Evolutionary conservation across 2,113 vertebrate species (phyloP), one percentile per base, ranked within the genome.

Genomic region (Lichenostomus cassidix): DNA sequence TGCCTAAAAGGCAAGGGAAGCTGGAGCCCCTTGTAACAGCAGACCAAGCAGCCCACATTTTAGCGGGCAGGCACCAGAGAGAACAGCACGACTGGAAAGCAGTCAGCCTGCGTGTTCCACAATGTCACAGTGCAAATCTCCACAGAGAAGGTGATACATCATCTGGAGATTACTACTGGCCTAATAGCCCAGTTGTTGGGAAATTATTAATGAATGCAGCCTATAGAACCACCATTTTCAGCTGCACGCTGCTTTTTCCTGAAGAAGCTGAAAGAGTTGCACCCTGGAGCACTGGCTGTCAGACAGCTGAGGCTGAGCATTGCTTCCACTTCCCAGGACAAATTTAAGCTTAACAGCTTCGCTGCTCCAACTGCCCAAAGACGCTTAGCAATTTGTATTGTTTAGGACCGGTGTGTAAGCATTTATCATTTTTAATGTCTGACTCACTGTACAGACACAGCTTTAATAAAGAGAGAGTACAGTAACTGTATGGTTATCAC

Each of bases 51-150:
- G 18, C 5, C 5, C 10, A 4, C 10, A 2, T 10, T 13, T 15
- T 23, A 84, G 62, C 2, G 24, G 39, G 35, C 22, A 47, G 35
- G 28, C 0, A 1, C 23, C 10, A 31, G 35, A 0, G 46, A 95
- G n/a, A 47, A 42, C 0, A 7, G 59, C 39, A 15, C 0, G 5
- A 73, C 25, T 1, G 8, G 46, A 71, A n/a, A 62, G 55, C 55
- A 58, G 42, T 24, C 31, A 53, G 60, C 56, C 78, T 17, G 9
- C 1, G 3, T 10, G 22, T 56, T 59, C 23, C 10, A 5, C 35
- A 71, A 1, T 12, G 24, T 29, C 7, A 5, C 29, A 16, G 50
- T 1, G 12, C 58, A 80, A 64, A 17, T 11, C 47, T 56, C 69
- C 46, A 52, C 25, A 79, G 35, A 68, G 52, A 33, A 50, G 28